Percentiles rank a stretch among this genome's conserved stretches.
These are phyloP conservation scores for Hydrozoanthus gracilis DNA, from an alignment of 92 coral and sea anemone species.

Conservation along the genomic window DNA sequence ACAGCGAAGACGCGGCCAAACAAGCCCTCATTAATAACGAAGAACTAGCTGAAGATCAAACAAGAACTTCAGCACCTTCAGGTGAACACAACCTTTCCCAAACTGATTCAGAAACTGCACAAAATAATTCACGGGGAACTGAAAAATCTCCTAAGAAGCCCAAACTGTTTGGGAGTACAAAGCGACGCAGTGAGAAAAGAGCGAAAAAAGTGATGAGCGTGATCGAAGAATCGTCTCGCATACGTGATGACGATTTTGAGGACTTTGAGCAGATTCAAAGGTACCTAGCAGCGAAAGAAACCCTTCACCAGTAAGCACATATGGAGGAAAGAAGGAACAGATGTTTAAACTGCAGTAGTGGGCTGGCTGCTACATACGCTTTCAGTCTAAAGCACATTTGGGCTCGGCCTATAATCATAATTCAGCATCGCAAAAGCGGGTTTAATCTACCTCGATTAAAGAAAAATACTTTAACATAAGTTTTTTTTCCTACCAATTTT, in stretches of 20 bases:
- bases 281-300: slow-evolving; percentile 52
- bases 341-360: background rate
- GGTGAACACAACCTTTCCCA: background rate
- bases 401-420: too few relatives aligned
- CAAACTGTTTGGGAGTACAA: slow-evolving; percentile 8
- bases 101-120: background rate
- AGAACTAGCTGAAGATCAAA: background rate
- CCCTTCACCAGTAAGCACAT: slow-evolving; percentile 8
- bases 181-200: slow-evolving; percentile 13
- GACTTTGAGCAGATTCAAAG: slow-evolving; percentile 50
- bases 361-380: too few relatives aligned
- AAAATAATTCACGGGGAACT: background rate
- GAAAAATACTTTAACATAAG: too few relatives aligned
- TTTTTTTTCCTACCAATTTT: too few relatives aligned
- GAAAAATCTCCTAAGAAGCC: background rate
- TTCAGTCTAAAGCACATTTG: too few relatives aligned
- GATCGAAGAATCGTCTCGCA: slow-evolving; percentile 30
- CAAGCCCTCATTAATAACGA: background rate
- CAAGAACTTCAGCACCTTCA: background rate
- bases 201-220: slow-evolving; percentile 34
- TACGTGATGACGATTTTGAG: slow-evolving; percentile 54
- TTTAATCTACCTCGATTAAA: too few relatives aligned
- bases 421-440: too few relatives aligned
- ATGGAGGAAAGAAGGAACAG: background rate
- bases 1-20: background rate